These are phyloP conservation scores for Heliconius erato DNA, from an alignment of 2,888 invertebrate species.

Conservation along the genomic window DNA sequence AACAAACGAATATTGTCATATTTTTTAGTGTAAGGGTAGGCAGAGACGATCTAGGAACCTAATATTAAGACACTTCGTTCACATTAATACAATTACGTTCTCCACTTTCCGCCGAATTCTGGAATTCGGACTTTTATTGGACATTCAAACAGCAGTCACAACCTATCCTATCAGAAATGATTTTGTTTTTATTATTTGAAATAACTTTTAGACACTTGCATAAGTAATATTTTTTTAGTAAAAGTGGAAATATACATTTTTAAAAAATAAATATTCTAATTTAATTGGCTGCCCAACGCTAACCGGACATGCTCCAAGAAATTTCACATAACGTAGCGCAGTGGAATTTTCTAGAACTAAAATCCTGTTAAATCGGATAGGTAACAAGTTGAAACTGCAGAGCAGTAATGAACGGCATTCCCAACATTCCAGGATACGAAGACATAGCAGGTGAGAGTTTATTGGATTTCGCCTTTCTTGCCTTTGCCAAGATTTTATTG, in stretches of 20 bases:
- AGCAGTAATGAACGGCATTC: conserved; percentile 79
- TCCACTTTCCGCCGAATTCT: too few relatives aligned
- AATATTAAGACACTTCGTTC: neutral
- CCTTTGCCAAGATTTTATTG: conserved; percentile 64
- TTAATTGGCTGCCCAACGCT: neutral
- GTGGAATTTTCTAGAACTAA: conserved; percentile 56
- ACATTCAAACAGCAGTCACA: too few relatives aligned
- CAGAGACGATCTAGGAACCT: neutral
- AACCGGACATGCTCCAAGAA: conserved; percentile 41
- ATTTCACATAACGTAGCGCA: conserved; percentile 49
- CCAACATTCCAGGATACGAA: conserved; percentile 70
- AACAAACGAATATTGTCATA: too few relatives aligned
- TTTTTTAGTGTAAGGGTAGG: neutral
- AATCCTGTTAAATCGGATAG: conserved; percentile 72
- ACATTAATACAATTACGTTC: too few relatives aligned
- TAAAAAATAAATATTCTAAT: neutral
- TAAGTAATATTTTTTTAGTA: neutral
- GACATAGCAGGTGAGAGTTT: conserved; percentile 75
- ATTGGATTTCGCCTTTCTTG: conserved; percentile 72
- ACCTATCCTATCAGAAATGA: too few relatives aligned
- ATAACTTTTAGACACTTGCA: too few relatives aligned
- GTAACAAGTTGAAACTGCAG: conserved; percentile 75
- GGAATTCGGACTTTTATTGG: too few relatives aligned
- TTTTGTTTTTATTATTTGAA: too few relatives aligned
- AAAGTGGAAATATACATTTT: neutral